Base-by-base conservation (phyloP, 2,113 vertebrate species). In the Perca fluviatilis region DNA sequence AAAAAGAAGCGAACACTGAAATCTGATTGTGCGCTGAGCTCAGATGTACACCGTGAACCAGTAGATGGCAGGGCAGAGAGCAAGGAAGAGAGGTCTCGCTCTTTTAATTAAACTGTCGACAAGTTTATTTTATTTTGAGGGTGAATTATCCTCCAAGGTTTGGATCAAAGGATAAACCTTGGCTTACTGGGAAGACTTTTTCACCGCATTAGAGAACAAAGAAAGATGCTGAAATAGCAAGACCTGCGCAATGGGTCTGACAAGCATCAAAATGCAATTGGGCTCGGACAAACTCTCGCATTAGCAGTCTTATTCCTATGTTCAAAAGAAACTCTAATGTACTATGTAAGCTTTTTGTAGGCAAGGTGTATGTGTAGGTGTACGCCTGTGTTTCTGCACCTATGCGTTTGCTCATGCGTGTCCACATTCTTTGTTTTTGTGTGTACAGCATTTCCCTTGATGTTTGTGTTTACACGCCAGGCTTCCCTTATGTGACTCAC, bases 111-210 rank as follows among this genome's bases (percentile, higher is more conserved):
- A 92, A 93, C 80, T 92, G 92, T 86, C 74, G 86, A 89, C 88
- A 84, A 90, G 79, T 93, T 94, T 91, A 90, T 94, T 93, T 93
- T 83, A 87, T 89, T 88, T 79, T 36, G 74, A 82, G 74, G 82
- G 56, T 46, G 70, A 93, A 91, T 92, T 91, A 94, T 87, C 66
- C 89, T 90, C 83, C 64, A 53, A 88, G 88, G 91, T 89, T 87
- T 56, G 89, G 92, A 95, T 95, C 93, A 95, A 94, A 94, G 92
- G 88, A 93, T 92, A 90, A 92, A 92, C 70, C 85, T 86, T 86
- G 88, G 88, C 90, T 90, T 76, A 68, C 9, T 21, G 54, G 40
- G 75, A 84, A 89, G 86, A 80, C 86, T 80, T 92, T 83, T 88
- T 71, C 83, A 53, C 80, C 25, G 60, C 79, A 77, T 87, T 80